A percentile compares a stretch with the other conserved stretches of the same genome.
Conservation (phyloP, 2,113 vertebrate genomes). For the Phaethon lepturus region DNA sequence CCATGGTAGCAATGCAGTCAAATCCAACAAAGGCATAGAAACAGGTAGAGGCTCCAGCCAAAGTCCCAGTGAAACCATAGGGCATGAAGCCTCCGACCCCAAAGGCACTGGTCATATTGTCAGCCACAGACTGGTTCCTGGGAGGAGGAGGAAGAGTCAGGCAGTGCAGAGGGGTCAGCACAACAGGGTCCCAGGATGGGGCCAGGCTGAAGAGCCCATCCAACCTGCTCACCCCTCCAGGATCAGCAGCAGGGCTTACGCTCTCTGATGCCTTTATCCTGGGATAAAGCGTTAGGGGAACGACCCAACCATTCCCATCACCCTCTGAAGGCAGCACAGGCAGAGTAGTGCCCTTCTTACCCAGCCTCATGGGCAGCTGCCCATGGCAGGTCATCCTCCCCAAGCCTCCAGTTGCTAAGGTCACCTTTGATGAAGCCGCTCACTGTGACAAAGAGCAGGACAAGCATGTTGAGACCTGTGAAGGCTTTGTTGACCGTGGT, state of each 20-base stretch:
- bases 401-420: conserved; percentile 81
- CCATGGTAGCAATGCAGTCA: conserved; percentile 87
- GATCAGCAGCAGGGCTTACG: not conserved
- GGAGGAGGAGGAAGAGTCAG: not conserved
- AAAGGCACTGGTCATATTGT: conserved; percentile 72
- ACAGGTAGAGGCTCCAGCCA: conserved; percentile 86
- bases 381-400: conserved; percentile 61
- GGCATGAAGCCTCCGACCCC: conserved; percentile 87
- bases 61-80: conserved; percentile 81
- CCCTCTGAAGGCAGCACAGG: not conserved
- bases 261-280: not conserved
- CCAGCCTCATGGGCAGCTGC: not conserved
- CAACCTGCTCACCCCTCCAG: not conserved
- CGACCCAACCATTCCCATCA: not conserved
- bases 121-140: conserved; percentile 74
- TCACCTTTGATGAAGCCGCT: conserved; percentile 85
- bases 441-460: conserved; percentile 83
- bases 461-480: conserved; percentile 80
- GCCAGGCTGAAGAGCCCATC: not conserved
- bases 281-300: not conserved
- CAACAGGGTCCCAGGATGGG: not conserved
- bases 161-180: not conserved
- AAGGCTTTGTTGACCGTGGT: conserved; percentile 85
- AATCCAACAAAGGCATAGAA: conserved; percentile 93
- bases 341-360: not conserved